These are phyloP conservation scores for Caenorhabditis uteleia DNA, from an alignment of 2,888 invertebrate genomes.

Conservation along the genomic window DNA sequence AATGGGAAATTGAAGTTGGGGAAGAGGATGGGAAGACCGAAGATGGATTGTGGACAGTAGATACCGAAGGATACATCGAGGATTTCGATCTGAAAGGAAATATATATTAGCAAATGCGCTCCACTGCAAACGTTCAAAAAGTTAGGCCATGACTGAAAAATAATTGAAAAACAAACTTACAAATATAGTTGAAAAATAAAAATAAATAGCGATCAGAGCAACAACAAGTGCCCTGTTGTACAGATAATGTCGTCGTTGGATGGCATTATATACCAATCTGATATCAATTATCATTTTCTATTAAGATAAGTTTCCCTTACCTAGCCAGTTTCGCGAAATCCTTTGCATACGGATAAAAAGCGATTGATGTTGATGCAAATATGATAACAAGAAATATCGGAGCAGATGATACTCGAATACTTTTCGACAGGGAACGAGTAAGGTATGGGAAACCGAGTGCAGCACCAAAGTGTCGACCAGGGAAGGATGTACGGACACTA, in stretches of 20 bases:
- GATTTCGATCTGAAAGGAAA: slow-evolving; percentile 41
- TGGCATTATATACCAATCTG: slow-evolving; percentile 41
- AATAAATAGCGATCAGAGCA: slow-evolving; percentile 32
- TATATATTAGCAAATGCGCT: background rate
- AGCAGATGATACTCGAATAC: slow-evolving; percentile 27
- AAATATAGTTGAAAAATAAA: slow-evolving; percentile 43
- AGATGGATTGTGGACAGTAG: slow-evolving; percentile 39
- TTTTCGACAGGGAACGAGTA: slow-evolving; percentile 27
- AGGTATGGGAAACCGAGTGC: slow-evolving; percentile 47
- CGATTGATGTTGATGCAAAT: slow-evolving; percentile 41
- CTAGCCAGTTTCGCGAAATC: slow-evolving; percentile 31
- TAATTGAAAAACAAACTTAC: slow-evolving; percentile 17
- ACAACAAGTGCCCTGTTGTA: slow-evolving; percentile 32
- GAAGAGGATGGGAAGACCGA: slow-evolving; percentile 46
- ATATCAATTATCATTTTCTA: background rate
- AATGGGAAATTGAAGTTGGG: slow-evolving; percentile 49
- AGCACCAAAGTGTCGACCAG: slow-evolving; percentile 41
- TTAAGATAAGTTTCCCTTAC: background rate
- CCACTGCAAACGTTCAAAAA: too few relatives aligned
- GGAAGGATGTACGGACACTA: slow-evolving; percentile 24
- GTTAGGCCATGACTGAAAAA: background rate
- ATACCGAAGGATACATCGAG: slow-evolving; percentile 47
- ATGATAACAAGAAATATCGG: slow-evolving; percentile 37
- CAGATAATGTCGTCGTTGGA: slow-evolving; percentile 32
- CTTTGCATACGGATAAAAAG: slow-evolving; percentile 46